Base-by-base conservation (phyloP, 2,797 vertebrate genomes). In the Potorous gilbertii region DNA sequence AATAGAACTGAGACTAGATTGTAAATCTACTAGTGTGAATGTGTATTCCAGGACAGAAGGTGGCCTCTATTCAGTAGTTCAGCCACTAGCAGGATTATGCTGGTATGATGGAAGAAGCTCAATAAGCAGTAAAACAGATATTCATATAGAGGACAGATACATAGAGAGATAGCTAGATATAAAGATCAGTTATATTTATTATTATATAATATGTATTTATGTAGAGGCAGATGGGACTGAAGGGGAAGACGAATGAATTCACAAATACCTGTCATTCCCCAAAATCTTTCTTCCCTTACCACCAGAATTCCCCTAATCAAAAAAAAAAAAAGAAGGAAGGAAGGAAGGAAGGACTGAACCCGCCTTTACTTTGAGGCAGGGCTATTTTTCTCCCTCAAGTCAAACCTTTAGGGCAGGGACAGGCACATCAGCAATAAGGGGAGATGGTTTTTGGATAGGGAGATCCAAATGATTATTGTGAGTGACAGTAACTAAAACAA, bases 401-500 rank as follows among this genome's bases (percentile, higher is more conserved):
- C 93, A 87, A 93, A 28, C 54, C 91, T 57, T 93, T 40, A 81
- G 6, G 31, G 55, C 31, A 81, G 50, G 52, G 16, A 12, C 52
- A 95, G 96, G n/a, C 4, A 81, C 3, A 92, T 50, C 57, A 94
- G n/a, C 81, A 74, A 54, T 91, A 52, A 90, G 16, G 91, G 21
- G 46, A 91, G 91, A 54, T 56, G 54, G 46, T 90, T 95, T 94
- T 94, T 28, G 34, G 5, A 40, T 90, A 54, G 96, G 96, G 46
- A 93, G 16, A 95, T 93, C 91, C 34, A 97, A 92, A 52, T 94
- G 55, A 94, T 31, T 96, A n/a, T 93, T 97, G 94, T 96, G 90
- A 95, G 55, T 46, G 29, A 92, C 11, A 13, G 21, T 94, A 46
- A 92, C 54, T 50, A 94, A 92, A 55, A 87, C 29, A 91, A 92